These are phyloP conservation scores for Pardalotus punctatus DNA, from an alignment of 2,113 vertebrate genomes.

Conservation along the genomic window DNA sequence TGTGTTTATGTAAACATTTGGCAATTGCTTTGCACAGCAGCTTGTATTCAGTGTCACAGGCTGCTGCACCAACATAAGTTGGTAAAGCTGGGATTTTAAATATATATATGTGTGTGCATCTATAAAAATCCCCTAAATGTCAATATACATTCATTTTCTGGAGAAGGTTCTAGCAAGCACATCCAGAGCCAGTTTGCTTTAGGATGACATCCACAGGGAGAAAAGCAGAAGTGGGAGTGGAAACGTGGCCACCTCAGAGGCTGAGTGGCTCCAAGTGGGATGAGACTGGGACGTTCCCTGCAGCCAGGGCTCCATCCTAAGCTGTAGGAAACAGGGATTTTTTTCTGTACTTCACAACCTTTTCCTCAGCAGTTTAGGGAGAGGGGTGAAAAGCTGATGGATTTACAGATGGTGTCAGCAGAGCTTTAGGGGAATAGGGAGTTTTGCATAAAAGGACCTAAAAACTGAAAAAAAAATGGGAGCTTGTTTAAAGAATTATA, in stretches of 20 bases:
- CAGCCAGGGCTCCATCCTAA: background rate
- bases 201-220: background rate
- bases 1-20: conserved; percentile 70
- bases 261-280: background rate
- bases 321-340: background rate
- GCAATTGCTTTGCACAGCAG: conserved; percentile 56
- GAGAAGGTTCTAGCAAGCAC: background rate
- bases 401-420: background rate
- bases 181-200: background rate
- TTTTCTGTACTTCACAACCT: background rate
- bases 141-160: background rate
- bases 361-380: background rate
- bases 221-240: rapidly evolving
- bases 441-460: background rate
- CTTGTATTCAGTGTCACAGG: conserved; percentile 1
- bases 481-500: background rate
- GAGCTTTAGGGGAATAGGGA: background rate
- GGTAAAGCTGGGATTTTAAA: conserved; percentile 1
- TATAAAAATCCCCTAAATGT: background rate
- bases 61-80: background rate
- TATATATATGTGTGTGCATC: background rate
- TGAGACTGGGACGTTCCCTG: background rate
- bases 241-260: background rate
- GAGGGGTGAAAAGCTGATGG: background rate
- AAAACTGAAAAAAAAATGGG: background rate